A percentile compares a stretch with the other conserved stretches of the same genome.
Conservation (phyloP, 1,140 invertebrate genomes). For the Drosophila nigrodunni region DNA sequence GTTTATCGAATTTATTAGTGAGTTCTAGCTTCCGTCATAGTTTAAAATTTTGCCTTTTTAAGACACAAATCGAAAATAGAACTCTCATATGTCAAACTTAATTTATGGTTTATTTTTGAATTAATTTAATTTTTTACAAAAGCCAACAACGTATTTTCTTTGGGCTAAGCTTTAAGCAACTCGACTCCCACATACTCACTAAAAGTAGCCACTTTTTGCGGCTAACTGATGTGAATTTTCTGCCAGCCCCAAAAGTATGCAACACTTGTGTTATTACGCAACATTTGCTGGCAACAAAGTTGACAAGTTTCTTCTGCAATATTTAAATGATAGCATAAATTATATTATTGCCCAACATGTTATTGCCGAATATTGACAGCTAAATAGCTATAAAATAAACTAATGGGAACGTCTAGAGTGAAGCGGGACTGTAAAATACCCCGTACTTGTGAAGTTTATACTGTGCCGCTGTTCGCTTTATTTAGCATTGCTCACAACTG, state of each 20-base stretch:
- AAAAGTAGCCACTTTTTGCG: neutral
- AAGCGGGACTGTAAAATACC: too few species aligned
- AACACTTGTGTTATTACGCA: neutral
- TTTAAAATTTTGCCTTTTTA: neutral
- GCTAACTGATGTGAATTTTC: too few species aligned
- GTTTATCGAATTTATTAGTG: slow-evolving; percentile 28
- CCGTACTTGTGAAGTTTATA: too few species aligned
- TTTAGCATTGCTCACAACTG: too few species aligned
- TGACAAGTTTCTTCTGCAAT: neutral
- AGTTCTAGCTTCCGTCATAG: neutral
- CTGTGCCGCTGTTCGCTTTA: too few species aligned
- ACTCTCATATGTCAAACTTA: too few species aligned
- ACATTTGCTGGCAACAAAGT: slow-evolving; percentile 28
- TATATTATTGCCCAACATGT: slow-evolving; percentile 1
- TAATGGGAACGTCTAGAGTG: too few species aligned
- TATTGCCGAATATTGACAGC: slow-evolving; percentile 1
- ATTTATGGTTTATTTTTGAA: too few species aligned
- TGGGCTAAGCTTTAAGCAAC: too few species aligned
- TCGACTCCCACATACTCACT: neutral
- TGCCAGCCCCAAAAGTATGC: slow-evolving; percentile 45
- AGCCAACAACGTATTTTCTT: too few species aligned
- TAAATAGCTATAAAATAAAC: slow-evolving; percentile 1
- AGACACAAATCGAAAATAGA: too few species aligned
- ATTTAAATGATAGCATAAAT: slow-evolving; percentile 4
- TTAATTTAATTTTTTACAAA: too few species aligned